Conservation (phyloP, 2,888 invertebrate genomes). For the Troides oblongomaculatus region DNA sequence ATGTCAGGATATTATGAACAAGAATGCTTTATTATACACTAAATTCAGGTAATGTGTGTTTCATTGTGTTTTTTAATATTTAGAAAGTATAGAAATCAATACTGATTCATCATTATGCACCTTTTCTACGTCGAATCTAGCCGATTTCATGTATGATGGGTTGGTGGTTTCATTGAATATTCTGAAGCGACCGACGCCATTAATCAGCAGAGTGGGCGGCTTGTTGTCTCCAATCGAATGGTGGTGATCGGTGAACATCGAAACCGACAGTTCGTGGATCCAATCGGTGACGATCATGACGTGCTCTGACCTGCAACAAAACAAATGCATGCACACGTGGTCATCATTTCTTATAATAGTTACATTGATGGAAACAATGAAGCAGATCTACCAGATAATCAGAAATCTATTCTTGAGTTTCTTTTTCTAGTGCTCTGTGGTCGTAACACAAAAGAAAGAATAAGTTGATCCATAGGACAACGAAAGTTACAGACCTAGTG, state of each 20-base stretch:
- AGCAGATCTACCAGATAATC: not conserved
- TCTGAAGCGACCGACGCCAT: constrained; percentile 86
- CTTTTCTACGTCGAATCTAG: constrained; percentile 84
- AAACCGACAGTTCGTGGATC: constrained; percentile 85
- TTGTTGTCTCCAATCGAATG: constrained; percentile 91
- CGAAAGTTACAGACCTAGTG: too few species aligned
- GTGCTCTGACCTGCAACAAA: constrained; percentile 81
- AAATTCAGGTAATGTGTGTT: too few species aligned
- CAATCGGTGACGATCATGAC: constrained; percentile 90
- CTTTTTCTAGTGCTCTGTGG: too few species aligned
- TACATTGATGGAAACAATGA: not conserved
- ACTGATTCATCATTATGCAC: constrained; percentile 51
- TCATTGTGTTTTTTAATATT: too few species aligned
- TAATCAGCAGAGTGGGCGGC: constrained; percentile 88
- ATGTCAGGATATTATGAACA: too few species aligned
- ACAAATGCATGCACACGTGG: not conserved
- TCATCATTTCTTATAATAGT: too few species aligned
- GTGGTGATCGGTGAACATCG: constrained; percentile 91
- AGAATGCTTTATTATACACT: too few species aligned
- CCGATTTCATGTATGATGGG: constrained; percentile 78
- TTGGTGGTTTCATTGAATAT: constrained; percentile 58
- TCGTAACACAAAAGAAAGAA: too few species aligned
- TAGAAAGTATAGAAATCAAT: too few species aligned
- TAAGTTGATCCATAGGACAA: too few species aligned
- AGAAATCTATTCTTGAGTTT: not conserved